Conservation (phyloP, 2,888 invertebrate genomes). For the Nymphalis polychloros region DNA sequence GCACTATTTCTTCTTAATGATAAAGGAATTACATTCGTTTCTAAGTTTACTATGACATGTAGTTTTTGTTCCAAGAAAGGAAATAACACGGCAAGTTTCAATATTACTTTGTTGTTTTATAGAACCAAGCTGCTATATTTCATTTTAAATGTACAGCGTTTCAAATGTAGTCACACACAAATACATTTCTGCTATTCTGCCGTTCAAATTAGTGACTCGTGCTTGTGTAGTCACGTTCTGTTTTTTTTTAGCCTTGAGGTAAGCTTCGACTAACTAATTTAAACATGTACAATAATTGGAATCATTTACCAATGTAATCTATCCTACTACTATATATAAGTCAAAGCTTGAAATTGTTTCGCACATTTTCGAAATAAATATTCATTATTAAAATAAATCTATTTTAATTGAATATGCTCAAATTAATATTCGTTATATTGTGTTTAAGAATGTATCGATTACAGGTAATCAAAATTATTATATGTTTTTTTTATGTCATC, state of each 20-base stretch:
- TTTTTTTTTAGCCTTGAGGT: constrained; percentile 42
- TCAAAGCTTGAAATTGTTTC: no score
- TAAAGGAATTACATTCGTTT: constrained; percentile 28
- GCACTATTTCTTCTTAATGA: constrained; percentile 32
- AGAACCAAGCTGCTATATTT: constrained; percentile 35
- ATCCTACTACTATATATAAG: no score
- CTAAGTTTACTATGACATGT: constrained; percentile 25
- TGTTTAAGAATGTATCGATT: no score
- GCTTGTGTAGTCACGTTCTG: constrained; percentile 65
- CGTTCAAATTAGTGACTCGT: constrained; percentile 62
- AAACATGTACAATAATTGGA: constrained; percentile 36
- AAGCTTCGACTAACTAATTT: constrained; percentile 36
- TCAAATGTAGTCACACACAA: constrained; percentile 45
- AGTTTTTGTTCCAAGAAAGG: constrained; percentile 34
- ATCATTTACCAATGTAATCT: constrained; percentile 31
- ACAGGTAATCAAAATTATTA: no score
- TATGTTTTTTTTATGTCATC: no score
- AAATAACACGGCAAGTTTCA: constrained; percentile 26
- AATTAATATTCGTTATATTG: no score
- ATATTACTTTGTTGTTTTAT: constrained; percentile 37
- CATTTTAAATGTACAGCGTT: constrained; percentile 42
- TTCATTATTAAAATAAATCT: no score
- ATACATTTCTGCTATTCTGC: constrained; percentile 45
- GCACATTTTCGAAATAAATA: no score
- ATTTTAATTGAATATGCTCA: no score